Evolutionary conservation across 2,113 vertebrate species (phyloP).

Genomic region (Siniperca knerii): DNA sequence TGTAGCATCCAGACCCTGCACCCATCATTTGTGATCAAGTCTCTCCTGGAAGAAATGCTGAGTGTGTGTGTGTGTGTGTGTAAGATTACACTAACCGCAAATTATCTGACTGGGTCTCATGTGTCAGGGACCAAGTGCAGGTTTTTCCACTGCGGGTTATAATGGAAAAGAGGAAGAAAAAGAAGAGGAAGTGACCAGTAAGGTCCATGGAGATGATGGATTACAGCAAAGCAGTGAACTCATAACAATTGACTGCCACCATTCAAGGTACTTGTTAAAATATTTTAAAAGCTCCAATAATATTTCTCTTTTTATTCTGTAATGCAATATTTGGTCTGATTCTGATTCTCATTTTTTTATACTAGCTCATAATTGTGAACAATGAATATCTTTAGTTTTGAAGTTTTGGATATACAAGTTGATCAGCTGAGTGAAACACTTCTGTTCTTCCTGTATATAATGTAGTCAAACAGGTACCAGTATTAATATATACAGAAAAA

Average conservation of each 20-base stretch:
- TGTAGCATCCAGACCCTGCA: neutral
- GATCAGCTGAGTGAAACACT: neutral
- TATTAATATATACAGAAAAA: neutral
- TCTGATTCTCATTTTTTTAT: no score
- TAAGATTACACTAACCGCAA: constrained; percentile 12
- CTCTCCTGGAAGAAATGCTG: neutral
- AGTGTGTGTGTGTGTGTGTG: constrained; percentile 2
- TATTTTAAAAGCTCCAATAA: neutral
- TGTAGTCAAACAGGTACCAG: neutral
- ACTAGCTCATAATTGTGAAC: neutral
- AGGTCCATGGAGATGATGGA: constrained; percentile 6
- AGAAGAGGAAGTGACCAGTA: constrained; percentile 1
- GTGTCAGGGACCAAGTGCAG: constrained; percentile 70
- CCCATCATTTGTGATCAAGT: neutral
- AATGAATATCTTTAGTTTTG: neutral
- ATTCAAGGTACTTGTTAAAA: constrained; percentile 53
- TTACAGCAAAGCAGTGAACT: constrained; percentile 32
- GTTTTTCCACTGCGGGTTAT: constrained; percentile 36
- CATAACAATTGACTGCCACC: constrained; percentile 24
- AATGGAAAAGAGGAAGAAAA: constrained; percentile 25
- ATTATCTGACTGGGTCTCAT: constrained; percentile 50
- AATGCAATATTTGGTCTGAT: neutral
- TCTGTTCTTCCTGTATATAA: neutral
- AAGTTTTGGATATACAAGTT: neutral
- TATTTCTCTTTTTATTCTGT: neutral